Evolutionary conservation across 2,113 vertebrate species (phyloP), one percentile per base, ranked within the genome.

Genomic region (Phainopepla nitens): DNA sequence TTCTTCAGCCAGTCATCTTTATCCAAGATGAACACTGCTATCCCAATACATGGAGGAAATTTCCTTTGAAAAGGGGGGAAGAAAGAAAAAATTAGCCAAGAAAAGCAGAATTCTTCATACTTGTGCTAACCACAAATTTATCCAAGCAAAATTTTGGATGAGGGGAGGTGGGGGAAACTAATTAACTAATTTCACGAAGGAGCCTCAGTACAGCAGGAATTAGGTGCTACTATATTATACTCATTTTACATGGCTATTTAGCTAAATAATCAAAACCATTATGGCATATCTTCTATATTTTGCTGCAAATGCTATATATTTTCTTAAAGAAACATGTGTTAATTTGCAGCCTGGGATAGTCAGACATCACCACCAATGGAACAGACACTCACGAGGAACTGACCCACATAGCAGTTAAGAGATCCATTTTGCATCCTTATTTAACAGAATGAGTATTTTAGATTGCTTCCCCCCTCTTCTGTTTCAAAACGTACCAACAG

Each of bases 181-280:
- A 96, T 96, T 96, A 97, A 93, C 84, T 90, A 96, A 90, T 96
- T 97, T 96, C 54, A 94, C 90, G 92, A 95, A 96, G 79, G 53
- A 94, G 72, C 86, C 86, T 96, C 79, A 86, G 94, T 94, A 39
- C 45, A 80, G 86, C 87, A 96, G 90, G 75, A 94, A 91, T 81
- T 39, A 23, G 39, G 69, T 97, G 96, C 94, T 95, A 96, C 82
- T 47, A 76, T 42, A 10, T 83, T 94, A 21, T 75, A 84, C 27
- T 82, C 47, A 87, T 94, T 97, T 96, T 95, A 83, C 90, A 93
- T 82, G 94, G 95, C 58, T 96, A 28, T 95, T 94, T 95, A 87
- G 69, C 56, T 91, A 96, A 97, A 94, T 95, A 96, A 96, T 94
- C 15, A 76, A 58, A 94, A 93, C 23, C 65, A 90, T 24, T 83